Conservation (phyloP, 1,140 invertebrate genomes). For the Penaeus japonicus region DNA sequence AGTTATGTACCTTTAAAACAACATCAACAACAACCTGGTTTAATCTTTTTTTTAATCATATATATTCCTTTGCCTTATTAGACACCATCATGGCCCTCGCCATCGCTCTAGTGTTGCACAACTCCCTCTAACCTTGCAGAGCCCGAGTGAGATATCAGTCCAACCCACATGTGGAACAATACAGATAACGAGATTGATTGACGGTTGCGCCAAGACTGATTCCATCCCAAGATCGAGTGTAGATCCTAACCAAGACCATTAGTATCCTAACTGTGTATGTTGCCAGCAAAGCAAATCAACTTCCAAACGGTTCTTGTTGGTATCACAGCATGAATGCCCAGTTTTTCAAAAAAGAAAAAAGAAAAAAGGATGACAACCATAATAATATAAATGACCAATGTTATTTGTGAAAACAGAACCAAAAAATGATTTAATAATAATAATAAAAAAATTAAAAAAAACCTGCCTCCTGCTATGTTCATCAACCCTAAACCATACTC, state of each 20-base stretch:
- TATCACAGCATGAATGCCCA: constrained; percentile 41
- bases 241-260: background rate
- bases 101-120: too few species aligned
- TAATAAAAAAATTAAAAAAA: too few species aligned
- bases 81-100: too few species aligned
- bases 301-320: background rate
- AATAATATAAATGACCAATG: too few species aligned
- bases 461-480: too few species aligned
- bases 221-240: background rate
- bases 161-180: constrained; percentile 17
- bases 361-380: background rate
- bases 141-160: background rate
- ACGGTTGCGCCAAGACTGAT: background rate
- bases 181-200: background rate
- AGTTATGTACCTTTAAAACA: too few species aligned
- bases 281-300: background rate
- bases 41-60: too few species aligned
- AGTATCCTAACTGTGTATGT: background rate
- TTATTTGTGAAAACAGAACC: too few species aligned
- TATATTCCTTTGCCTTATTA: too few species aligned
- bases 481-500: too few species aligned
- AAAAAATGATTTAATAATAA: too few species aligned
- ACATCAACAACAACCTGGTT: too few species aligned
- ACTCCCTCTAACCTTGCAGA: background rate
- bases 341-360: background rate